These are phyloP conservation scores for Leucophenga montana DNA, from an alignment of 2,888 invertebrate species.

Conservation along the genomic window DNA sequence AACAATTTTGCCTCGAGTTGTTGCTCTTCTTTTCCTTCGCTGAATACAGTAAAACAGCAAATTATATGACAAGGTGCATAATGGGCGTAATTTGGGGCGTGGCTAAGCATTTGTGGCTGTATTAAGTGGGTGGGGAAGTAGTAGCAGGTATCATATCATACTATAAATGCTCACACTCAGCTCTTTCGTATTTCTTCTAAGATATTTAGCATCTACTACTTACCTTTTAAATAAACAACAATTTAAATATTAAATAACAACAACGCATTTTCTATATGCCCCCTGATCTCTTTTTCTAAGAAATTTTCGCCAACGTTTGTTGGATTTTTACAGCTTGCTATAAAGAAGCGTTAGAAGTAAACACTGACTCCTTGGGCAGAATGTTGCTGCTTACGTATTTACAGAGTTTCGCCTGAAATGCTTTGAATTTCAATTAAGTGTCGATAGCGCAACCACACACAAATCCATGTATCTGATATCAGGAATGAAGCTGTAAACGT, in stretches of 20 bases:
- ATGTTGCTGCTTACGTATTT: too few relatives aligned
- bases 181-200: too few relatives aligned
- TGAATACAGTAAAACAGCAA: slow-evolving; percentile 32
- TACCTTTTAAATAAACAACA: too few relatives aligned
- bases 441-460: background rate
- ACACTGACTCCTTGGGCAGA: too few relatives aligned
- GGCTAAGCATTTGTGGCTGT: background rate
- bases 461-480: background rate
- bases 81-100: background rate
- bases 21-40: background rate
- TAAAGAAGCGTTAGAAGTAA: too few relatives aligned
- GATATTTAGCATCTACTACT: too few relatives aligned
- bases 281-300: too few relatives aligned
- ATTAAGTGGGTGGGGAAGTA: too few relatives aligned
- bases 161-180: too few relatives aligned
- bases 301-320: too few relatives aligned
- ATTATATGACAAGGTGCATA: background rate
- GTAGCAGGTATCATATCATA: background rate
- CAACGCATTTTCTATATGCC: background rate
- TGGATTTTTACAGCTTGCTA: too few relatives aligned
- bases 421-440: slow-evolving; percentile 25
- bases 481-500: background rate
- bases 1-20: slow-evolving; percentile 56
- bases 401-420: background rate
- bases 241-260: slow-evolving; percentile 11